These are phyloP conservation scores for Sinosuthora webbiana DNA, from an alignment of 2,113 vertebrate genomes.

Conservation along the genomic window DNA sequence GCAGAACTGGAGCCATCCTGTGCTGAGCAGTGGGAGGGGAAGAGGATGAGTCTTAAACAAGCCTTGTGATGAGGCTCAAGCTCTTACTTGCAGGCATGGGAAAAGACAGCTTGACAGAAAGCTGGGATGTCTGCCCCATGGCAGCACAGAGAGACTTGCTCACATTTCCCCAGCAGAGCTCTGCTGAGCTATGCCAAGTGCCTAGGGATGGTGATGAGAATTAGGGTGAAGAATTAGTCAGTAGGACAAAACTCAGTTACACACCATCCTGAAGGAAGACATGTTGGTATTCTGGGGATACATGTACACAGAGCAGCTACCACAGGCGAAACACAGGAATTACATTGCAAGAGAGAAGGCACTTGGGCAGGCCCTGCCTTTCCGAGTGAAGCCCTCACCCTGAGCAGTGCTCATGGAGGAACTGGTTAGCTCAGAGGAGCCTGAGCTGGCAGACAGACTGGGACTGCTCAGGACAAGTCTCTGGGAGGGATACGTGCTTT, in stretches of 20 bases:
- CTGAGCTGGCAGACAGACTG: neutral
- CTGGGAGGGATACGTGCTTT: neutral
- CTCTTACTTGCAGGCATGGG: neutral
- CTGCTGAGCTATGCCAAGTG: rapidly evolving
- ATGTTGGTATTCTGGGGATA: neutral
- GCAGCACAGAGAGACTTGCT: neutral
- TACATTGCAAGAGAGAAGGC: neutral
- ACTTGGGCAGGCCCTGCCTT: neutral
- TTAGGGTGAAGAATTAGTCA: neutral
- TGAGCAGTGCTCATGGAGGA: neutral
- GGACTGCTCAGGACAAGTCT: neutral
- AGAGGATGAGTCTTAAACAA: neutral
- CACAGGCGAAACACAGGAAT: neutral
- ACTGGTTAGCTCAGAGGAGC: neutral
- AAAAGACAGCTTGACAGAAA: neutral
- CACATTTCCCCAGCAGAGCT: neutral
- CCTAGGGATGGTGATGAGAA: neutral
- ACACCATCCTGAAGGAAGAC: neutral
- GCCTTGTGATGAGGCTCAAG: neutral
- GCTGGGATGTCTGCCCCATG: neutral
- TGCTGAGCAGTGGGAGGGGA: neutral
- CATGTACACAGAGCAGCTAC: neutral
- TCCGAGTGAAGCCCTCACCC: rapidly evolving
- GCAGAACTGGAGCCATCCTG: neutral
- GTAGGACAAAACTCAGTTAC: neutral